These are phyloP conservation scores for Apodemia mormo DNA, from an alignment of 2,888 invertebrate genomes.

Conservation along the genomic window DNA sequence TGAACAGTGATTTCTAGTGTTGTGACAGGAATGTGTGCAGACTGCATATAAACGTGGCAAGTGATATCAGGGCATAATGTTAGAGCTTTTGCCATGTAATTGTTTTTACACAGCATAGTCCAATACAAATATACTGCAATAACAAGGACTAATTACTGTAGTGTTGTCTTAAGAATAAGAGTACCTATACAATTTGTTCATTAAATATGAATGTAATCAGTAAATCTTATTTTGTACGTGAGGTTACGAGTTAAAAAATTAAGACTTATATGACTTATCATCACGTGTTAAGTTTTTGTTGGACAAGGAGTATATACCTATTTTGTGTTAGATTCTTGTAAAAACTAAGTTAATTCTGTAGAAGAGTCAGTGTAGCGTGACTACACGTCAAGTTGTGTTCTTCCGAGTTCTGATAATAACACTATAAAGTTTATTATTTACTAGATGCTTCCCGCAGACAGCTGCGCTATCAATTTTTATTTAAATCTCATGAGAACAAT, in stretches of 20 bases:
- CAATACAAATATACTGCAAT: slow-evolving; percentile 1
- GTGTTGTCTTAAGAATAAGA: background rate
- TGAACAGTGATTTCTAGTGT: background rate
- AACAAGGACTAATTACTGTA: background rate
- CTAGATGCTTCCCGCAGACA: background rate
- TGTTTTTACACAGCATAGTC: background rate
- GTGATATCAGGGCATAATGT: background rate
- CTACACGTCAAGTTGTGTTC: slow-evolving; percentile 51
- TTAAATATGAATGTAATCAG: background rate
- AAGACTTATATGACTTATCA: background rate
- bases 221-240: background rate
- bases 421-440: slow-evolving; percentile 25
- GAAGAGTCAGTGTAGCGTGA: slow-evolving; percentile 51
- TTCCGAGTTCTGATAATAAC: slow-evolving; percentile 44
- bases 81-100: background rate
- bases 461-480: background rate
- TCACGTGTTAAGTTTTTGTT: background rate
- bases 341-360: slow-evolving; percentile 25
- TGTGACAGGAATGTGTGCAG: background rate
- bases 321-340: slow-evolving; percentile 7
- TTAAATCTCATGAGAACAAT: too few relatives aligned
- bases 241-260: background rate
- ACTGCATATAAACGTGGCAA: slow-evolving; percentile 4
- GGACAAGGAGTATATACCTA: background rate
- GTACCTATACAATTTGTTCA: background rate